Evolutionary conservation across 2,113 vertebrate genomes (phyloP).

Genomic region (Cettia cetti): DNA sequence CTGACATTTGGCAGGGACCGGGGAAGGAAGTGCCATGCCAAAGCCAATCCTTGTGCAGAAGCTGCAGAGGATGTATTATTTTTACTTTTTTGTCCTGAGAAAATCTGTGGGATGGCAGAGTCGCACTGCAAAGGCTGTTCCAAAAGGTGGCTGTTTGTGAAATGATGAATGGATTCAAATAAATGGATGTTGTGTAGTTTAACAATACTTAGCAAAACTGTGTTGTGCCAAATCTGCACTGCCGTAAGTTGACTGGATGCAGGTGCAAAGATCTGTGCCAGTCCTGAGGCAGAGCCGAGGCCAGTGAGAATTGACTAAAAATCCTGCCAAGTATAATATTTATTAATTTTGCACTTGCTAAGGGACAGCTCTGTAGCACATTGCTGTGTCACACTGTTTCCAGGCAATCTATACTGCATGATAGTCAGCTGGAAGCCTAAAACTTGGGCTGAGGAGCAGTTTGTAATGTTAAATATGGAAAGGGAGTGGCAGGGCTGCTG

Average conservation of each 20-base stretch:
- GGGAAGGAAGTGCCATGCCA: not conserved
- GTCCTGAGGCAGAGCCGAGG: not conserved
- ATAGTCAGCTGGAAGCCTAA: not conserved
- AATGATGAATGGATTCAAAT: not conserved
- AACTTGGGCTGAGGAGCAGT: not conserved
- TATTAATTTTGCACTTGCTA: constrained; percentile 1
- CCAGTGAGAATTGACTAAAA: not conserved
- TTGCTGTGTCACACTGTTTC: not conserved
- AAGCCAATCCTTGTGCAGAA: constrained; percentile 15
- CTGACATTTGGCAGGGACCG: not conserved
- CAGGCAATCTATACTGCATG: not conserved
- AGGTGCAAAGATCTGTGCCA: constrained; percentile 22
- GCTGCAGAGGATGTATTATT: not conserved
- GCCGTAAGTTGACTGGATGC: not conserved
- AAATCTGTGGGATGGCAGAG: not conserved
- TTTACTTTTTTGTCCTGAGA: not conserved
- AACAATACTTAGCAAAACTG: not conserved
- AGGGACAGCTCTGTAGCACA: not conserved
- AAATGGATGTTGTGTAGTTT: not conserved
- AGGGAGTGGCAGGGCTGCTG: not conserved
- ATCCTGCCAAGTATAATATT: not conserved
- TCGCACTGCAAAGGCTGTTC: not conserved
- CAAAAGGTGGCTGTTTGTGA: not conserved
- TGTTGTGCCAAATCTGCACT: not conserved
- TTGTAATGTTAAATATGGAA: not conserved